Evolutionary conservation across 2,113 vertebrate species (phyloP).

Genomic region (Hemiprocne comata): DNA sequence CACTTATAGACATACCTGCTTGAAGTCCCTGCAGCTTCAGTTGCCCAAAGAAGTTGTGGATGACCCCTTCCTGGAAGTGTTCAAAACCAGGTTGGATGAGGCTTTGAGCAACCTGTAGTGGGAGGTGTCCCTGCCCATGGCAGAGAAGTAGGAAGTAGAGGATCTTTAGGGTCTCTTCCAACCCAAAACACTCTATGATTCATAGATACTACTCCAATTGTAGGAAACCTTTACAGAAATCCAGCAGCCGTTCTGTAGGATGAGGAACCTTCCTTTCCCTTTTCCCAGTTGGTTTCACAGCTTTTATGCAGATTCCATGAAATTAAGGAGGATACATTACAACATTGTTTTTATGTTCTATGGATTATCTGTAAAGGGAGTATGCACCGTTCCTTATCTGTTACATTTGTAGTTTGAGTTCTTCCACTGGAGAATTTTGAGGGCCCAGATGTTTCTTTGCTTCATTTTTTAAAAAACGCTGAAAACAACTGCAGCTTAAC

Average conservation of each 20-base stretch:
- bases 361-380: neutral
- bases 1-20: neutral
- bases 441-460: neutral
- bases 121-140: neutral
- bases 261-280: neutral
- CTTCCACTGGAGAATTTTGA: neutral
- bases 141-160: accelerated
- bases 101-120: neutral
- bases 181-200: neutral
- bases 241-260: neutral
- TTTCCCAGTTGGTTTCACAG: neutral
- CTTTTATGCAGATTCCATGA: neutral
- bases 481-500: neutral
- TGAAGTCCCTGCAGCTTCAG: neutral
- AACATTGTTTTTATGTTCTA: neutral
- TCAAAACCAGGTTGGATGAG: neutral
- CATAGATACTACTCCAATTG: neutral
- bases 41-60: neutral
- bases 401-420: neutral
- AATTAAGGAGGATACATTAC: neutral
- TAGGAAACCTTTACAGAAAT: neutral
- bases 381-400: neutral
- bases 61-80: neutral
- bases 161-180: neutral
- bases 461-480: neutral